Base-by-base conservation (phyloP, 2,797 vertebrate genomes). In the Phalloptychus januarius region DNA sequence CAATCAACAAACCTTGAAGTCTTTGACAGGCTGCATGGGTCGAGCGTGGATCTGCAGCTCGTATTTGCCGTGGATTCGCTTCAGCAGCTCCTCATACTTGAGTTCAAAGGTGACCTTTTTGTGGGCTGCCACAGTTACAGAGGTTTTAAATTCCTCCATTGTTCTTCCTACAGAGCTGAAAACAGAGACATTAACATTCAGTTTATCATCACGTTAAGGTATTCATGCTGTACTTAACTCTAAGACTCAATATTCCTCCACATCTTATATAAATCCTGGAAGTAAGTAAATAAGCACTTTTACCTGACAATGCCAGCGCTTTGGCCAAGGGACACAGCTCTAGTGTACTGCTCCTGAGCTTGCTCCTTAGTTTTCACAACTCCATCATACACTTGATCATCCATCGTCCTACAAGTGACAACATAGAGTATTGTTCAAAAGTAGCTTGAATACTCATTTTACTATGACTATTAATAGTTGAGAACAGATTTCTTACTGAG, bases 1-100 rank as follows among this genome's bases (percentile, higher is more conserved):
- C 46, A 4, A n/a, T 71, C 13, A 74, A 45, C 36, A 71, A 75
- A 98, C 98, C 96, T 98, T 97, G 79, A 98, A 96, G 86, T 97
- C 96, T 72, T 93, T 93, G 67, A 98, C 97, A 2, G 95, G 93
- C 87, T 98, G 97, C 91, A 96, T 95, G 0, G 97, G 97, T 50
- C 61, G 94, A 63, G 97, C 93, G 63, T 96, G 95, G 81, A 98
- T 92, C 73, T 96, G 93, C 72, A 98, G 88, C 93, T 98, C 94
- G 0, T 97, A 98, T n/a, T 94, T 95, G 2, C 97, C 97, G 44
- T 96, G 95, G 2, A 80, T 94, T 16, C 97, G 94, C 85, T 93
- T 95, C 61, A 99, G 87, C 85, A 99, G 88, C 85, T 99, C 97
- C 89, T 99, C 97, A 0, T 98, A 98, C 0, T 86, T 95, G 82